phyloP scores from a whole-genome alignment of 2,888 invertebrate genomes.

The Campopleginae sp. region DNA sequence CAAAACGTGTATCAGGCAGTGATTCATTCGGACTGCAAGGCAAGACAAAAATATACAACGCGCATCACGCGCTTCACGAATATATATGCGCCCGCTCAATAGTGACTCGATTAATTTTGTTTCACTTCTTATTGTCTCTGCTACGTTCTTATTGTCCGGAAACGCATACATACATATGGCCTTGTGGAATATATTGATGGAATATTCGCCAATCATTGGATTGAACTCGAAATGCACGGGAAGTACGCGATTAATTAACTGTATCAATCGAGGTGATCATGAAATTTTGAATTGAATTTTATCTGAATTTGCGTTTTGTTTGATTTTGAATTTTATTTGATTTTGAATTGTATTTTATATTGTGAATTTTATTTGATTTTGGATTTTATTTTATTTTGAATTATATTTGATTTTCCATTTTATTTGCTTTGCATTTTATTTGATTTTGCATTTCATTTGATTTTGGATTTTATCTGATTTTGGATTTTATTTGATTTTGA shows the following conservation, averaged over 20 bases:
- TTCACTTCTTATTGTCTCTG: not conserved
- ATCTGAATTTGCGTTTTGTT: too few relatives aligned
- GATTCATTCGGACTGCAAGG: slow-evolving; percentile 39
- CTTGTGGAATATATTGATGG: too few relatives aligned
- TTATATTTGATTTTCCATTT: too few relatives aligned
- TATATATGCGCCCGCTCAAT: not conserved
- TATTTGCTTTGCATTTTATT: too few relatives aligned
- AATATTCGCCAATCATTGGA: too few relatives aligned
- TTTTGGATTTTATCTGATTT: too few relatives aligned
- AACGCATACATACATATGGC: not conserved
- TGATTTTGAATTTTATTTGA: too few relatives aligned
- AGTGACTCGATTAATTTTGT: not conserved
- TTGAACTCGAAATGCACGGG: not conserved
- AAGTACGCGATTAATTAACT: not conserved
- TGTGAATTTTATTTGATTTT: too few relatives aligned
- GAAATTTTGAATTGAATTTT: not conserved
- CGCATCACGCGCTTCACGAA: slow-evolving; percentile 17
- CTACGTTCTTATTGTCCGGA: not conserved
- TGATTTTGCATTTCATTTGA: too few relatives aligned
- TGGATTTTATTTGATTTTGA: too few relatives aligned
- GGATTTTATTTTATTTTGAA: too few relatives aligned
- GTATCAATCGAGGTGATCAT: not conserved
- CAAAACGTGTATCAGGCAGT: slow-evolving; percentile 43
- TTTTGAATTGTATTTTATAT: too few relatives aligned
- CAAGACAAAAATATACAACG: not conserved